Evolutionary conservation across 2,888 invertebrate species (phyloP).

Genomic region (Archips xylosteana): DNA sequence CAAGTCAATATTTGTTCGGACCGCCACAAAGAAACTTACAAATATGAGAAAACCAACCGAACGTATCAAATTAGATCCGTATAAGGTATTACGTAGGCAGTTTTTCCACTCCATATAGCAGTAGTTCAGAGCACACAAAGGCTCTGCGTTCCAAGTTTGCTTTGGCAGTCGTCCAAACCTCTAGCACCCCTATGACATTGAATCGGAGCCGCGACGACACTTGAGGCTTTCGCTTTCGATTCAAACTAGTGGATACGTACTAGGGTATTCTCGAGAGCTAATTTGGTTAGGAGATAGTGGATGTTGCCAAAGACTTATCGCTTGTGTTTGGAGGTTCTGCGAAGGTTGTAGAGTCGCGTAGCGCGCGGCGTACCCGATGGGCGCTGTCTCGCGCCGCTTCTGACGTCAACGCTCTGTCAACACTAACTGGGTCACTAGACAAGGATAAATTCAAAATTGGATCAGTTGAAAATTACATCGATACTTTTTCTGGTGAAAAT

Average conservation of each 20-base stretch:
- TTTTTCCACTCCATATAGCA: constrained; percentile 38
- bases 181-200: constrained; percentile 38
- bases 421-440: constrained; percentile 80
- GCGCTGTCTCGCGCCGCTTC: constrained; percentile 44
- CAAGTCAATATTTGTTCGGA: constrained; percentile 34
- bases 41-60: constrained; percentile 26
- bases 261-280: constrained; percentile 10
- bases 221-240: constrained; percentile 39
- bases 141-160: constrained; percentile 36
- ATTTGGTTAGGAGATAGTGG: constrained; percentile 9
- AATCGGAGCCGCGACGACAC: constrained; percentile 31
- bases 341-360: constrained; percentile 27
- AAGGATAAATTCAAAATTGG: constrained; percentile 74
- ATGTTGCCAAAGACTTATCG: constrained; percentile 15
- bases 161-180: constrained; percentile 40
- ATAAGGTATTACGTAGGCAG: constrained; percentile 38
- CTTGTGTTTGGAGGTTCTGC: constrained; percentile 17
- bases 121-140: constrained; percentile 35
- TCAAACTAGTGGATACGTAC: constrained; percentile 30
- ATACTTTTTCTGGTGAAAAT: not conserved
- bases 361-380: constrained; percentile 20
- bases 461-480: constrained; percentile 54
- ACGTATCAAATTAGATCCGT: constrained; percentile 37
- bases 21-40: constrained; percentile 28
- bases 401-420: constrained; percentile 80